phyloP scores from a whole-genome alignment of 2,888 invertebrate species.

The Athetis lepigone region DNA sequence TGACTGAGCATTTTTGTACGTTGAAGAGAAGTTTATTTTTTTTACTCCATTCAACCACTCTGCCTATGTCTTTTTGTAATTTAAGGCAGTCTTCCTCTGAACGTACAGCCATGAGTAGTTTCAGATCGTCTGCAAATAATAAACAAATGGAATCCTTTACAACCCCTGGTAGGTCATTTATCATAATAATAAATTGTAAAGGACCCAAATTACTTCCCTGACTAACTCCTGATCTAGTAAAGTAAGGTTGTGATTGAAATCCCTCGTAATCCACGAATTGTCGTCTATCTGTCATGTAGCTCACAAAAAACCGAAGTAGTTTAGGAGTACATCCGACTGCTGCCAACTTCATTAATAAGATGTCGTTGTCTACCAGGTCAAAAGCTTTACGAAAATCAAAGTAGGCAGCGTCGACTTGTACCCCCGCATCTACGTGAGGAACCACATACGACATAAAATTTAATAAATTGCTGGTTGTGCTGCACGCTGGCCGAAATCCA shows the following conservation, averaged over 20 bases:
- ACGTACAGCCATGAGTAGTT: background rate
- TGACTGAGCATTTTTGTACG: background rate
- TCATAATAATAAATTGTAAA: slow-evolving; percentile 9
- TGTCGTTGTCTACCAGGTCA: slow-evolving; percentile 7
- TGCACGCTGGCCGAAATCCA: background rate
- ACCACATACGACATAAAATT: background rate
- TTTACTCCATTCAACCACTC: background rate
- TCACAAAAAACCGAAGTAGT: background rate
- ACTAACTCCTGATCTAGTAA: slow-evolving; percentile 8
- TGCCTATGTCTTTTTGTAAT: too few relatives aligned
- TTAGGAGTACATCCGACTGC: slow-evolving; percentile 1
- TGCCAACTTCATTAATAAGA: background rate
- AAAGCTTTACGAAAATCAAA: too few relatives aligned
- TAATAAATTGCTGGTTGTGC: background rate
- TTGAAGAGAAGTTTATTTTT: background rate
- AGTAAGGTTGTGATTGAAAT: background rate
- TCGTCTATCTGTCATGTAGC: background rate
- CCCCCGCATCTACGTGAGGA: background rate
- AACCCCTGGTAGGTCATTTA: background rate
- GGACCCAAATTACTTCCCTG: slow-evolving; percentile 20
- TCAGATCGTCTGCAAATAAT: slow-evolving; percentile 10
- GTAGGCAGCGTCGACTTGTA: slow-evolving; percentile 5
- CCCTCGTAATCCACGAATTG: slow-evolving; percentile 3
- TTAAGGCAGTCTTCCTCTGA: too few relatives aligned
- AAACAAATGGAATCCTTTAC: background rate